A percentile compares a stretch with the other conserved stretches of the same genome.
phyloP scores from a whole-genome alignment of 2,113 vertebrate genomes.

The Seriola dumerili region DNA sequence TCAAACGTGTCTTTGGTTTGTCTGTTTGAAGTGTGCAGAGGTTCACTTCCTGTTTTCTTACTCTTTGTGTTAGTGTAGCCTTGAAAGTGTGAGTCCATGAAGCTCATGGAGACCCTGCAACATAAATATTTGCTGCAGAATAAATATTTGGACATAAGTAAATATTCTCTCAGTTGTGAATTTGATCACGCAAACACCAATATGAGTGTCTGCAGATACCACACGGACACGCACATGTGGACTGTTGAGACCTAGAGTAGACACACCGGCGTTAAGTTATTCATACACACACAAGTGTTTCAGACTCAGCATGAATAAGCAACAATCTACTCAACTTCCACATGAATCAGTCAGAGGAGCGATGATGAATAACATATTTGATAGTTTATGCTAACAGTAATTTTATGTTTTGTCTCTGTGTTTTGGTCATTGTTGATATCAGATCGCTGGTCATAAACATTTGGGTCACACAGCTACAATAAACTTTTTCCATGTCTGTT shows the following conservation, averaged over 20 bases:
- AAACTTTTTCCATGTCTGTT: conserved; percentile 6
- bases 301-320: conserved; percentile 33
- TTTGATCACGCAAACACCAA: conserved; percentile 69
- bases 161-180: conserved; percentile 73
- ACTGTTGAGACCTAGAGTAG: background rate
- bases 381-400: background rate
- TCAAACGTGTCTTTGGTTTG: conserved; percentile 41
- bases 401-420: conserved; percentile 7
- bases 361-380: conserved; percentile 10
- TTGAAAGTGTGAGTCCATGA: conserved; percentile 66
- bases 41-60: conserved; percentile 42
- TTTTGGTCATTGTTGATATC: conserved; percentile 29
- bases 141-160: conserved; percentile 81
- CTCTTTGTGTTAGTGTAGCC: conserved; percentile 57
- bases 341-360: conserved; percentile 31
- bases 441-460: conserved; percentile 22
- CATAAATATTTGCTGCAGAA: conserved; percentile 77
- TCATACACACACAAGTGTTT: conserved; percentile 6
- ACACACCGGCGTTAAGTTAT: conserved; percentile 46
- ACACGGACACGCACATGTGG: conserved; percentile 64
- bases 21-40: conserved; percentile 42
- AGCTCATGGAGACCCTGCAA: conserved; percentile 61
- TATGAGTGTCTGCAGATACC: conserved; percentile 65
- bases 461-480: background rate
- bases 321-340: conserved; percentile 23